phyloP scores from a whole-genome alignment of 1,140 invertebrate genomes.

The Plectus sambesii region DNA sequence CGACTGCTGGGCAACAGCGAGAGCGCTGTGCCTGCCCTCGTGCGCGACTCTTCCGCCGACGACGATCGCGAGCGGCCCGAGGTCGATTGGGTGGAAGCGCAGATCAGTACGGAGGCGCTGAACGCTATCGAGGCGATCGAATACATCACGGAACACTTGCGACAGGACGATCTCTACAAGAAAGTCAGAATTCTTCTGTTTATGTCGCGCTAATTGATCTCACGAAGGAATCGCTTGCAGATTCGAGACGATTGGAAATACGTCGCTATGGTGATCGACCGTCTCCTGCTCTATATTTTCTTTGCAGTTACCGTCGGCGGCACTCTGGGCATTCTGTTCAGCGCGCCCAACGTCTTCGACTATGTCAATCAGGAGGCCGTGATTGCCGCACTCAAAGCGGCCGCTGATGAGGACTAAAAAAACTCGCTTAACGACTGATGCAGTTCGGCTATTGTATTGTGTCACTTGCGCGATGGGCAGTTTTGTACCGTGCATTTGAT shows the following conservation, averaged over 20 bases:
- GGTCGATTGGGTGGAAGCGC: constrained; percentile 3
- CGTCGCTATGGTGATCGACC: constrained; percentile 90
- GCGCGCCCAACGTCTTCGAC: constrained; percentile 96
- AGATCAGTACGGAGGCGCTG: constrained; percentile 15
- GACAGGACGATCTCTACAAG: constrained; percentile 20
- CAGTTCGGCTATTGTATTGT: no score
- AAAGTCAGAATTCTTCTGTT: constrained; percentile 11
- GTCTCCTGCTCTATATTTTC: constrained; percentile 90
- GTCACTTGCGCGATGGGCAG: no score
- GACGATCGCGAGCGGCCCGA: constrained; percentile 1
- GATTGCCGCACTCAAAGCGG: constrained; percentile 4
- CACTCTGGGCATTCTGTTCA: constrained; percentile 91
- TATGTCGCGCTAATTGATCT: no score
- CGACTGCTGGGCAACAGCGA: no score
- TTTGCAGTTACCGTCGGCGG: constrained; percentile 83
- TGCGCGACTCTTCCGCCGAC: constrained; percentile 11
- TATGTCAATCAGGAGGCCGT: constrained; percentile 57
- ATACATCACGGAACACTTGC: constrained; percentile 19
- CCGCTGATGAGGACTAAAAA: constrained; percentile 11
- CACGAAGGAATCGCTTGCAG: constrained; percentile 23
- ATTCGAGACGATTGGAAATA: constrained; percentile 50
- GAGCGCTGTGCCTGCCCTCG: constrained; percentile 1
- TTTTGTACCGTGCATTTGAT: no score
- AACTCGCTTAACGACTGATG: no score
- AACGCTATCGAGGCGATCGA: constrained; percentile 19